Evolutionary conservation across 2,113 vertebrate species (phyloP).

Genomic region (Daboia siamensis): DNA sequence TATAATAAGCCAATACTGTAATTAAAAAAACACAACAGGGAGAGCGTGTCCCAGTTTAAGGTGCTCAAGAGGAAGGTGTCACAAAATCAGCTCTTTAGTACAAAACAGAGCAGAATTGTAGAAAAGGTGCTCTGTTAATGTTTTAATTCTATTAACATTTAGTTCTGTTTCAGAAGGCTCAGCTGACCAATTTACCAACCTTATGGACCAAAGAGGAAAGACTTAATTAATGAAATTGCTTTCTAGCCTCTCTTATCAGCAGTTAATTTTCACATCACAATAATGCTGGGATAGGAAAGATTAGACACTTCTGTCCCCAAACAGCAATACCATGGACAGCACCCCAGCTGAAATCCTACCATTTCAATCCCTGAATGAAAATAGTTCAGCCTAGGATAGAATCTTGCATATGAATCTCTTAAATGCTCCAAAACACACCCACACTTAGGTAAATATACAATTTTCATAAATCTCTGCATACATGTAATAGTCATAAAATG

Average conservation of each 20-base stretch:
- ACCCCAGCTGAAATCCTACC: background rate
- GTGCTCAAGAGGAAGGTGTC: background rate
- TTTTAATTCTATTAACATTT: background rate
- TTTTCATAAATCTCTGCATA: background rate
- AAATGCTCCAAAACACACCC: background rate
- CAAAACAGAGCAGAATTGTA: background rate
- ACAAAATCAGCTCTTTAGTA: background rate
- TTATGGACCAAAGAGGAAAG: background rate
- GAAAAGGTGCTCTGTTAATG: background rate
- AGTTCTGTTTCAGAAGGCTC: background rate
- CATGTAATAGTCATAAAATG: background rate
- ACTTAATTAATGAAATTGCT: background rate
- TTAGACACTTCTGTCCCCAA: background rate
- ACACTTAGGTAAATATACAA: background rate
- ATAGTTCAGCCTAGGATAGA: background rate
- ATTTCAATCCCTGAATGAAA: background rate
- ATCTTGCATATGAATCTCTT: background rate
- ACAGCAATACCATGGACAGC: background rate
- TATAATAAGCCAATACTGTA: background rate
- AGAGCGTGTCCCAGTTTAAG: background rate
- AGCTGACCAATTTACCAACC: background rate
- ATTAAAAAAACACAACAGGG: background rate
- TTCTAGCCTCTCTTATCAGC: background rate
- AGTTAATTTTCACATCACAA: background rate
- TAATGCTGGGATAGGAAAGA: background rate